These are phyloP conservation scores for Trinectes maculatus DNA, from an alignment of 2,113 vertebrate species.

Conservation along the genomic window DNA sequence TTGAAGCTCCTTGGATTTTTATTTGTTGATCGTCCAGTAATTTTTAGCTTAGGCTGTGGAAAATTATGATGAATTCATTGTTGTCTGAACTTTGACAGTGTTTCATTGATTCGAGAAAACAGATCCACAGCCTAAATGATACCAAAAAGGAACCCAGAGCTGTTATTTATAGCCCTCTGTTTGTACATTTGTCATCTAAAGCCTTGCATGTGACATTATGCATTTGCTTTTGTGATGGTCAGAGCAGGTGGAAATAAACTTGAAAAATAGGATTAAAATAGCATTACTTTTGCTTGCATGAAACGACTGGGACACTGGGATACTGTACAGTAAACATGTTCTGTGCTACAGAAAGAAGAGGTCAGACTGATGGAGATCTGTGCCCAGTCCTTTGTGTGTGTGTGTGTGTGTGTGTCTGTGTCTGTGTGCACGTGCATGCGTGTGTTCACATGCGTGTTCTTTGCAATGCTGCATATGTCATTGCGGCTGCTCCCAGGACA, in stretches of 20 bases:
- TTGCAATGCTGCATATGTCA: conserved; percentile 61
- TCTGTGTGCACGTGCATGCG: not conserved
- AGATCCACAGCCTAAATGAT: no score
- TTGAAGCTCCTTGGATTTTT: not conserved
- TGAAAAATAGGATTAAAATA: not conserved
- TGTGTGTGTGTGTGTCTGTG: conserved; percentile 7
- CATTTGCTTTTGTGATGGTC: not conserved
- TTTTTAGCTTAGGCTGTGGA: not conserved
- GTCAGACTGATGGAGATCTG: conserved; percentile 24
- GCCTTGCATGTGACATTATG: not conserved
- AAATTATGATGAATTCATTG: not conserved
- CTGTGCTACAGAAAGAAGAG: conserved; percentile 27
- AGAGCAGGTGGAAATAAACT: not conserved
- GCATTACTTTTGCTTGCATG: not conserved
- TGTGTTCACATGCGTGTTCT: conserved; percentile 30
- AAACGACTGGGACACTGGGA: not conserved
- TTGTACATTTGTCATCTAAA: not conserved
- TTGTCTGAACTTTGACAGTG: not conserved
- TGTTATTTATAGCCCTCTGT: no score
- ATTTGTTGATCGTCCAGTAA: not conserved
- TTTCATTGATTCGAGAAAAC: no score
- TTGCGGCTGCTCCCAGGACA: conserved; percentile 66
- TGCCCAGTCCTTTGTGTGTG: conserved; percentile 3
- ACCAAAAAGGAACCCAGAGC: no score
- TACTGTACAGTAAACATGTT: conserved; percentile 38